phyloP scores from a whole-genome alignment of 2,888 invertebrate species.

The Argyra leucocephala region DNA sequence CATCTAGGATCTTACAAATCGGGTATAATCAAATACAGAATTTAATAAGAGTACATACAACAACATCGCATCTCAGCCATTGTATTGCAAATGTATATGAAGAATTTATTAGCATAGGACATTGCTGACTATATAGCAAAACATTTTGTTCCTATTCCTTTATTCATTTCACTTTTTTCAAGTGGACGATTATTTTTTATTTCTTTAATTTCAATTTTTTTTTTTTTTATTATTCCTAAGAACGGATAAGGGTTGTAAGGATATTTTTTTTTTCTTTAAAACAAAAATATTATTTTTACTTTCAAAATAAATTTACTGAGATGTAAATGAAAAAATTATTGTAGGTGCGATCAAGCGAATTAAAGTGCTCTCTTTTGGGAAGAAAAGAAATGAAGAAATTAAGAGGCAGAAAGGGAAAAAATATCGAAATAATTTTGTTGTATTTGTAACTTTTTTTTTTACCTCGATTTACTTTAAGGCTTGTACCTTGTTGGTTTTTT shows the following conservation, averaged over 20 bases:
- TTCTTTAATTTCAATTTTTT: too few species aligned
- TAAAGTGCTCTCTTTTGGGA: neutral
- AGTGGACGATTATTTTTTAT: neutral
- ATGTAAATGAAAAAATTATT: neutral
- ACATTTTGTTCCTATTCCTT: neutral
- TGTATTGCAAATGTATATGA: too few species aligned
- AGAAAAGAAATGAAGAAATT: neutral
- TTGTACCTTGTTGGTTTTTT: neutral
- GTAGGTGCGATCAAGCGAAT: neutral
- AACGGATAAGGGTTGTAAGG: slow-evolving; percentile 2
- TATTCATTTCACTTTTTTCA: neutral
- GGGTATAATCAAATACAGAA: too few species aligned
- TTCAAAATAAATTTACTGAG: slow-evolving; percentile 3
- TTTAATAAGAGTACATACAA: too few species aligned
- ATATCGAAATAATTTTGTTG: neutral
- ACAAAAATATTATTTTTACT: too few species aligned
- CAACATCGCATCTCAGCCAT: too few species aligned
- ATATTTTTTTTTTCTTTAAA: neutral
- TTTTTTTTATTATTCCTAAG: neutral
- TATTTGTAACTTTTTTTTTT: neutral
- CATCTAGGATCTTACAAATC: too few species aligned
- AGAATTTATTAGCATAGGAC: neutral
- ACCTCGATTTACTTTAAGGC: neutral
- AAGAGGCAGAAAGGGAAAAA: too few species aligned
- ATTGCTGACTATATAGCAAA: neutral